Evolutionary conservation across 2,113 vertebrate species (phyloP).

Genomic region (Bungarus multicinctus): DNA sequence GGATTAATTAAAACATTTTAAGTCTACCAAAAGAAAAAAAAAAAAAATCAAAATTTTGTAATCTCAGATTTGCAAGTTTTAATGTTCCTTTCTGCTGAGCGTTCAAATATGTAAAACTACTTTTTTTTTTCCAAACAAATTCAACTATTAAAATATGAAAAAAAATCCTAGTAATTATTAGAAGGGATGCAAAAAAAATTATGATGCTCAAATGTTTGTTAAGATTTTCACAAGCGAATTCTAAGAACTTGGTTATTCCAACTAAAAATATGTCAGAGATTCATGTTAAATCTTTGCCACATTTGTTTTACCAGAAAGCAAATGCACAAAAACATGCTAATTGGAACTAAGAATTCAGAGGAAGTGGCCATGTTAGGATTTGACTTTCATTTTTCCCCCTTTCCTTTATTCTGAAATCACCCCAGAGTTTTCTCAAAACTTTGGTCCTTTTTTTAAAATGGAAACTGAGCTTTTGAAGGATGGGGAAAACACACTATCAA

Average conservation of each 20-base stretch:
- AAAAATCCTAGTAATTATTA: constrained; percentile 71
- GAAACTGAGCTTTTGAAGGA: constrained; percentile 49
- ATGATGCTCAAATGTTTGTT: constrained; percentile 81
- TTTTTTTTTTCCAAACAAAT: constrained; percentile 68
- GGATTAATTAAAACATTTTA: constrained; percentile 73
- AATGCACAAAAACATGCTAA: constrained; percentile 64
- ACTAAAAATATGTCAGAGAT: constrained; percentile 58
- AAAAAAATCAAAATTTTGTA: constrained; percentile 70
- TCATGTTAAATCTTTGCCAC: constrained; percentile 47
- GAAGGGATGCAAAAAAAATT: constrained; percentile 74
- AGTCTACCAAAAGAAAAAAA: constrained; percentile 65
- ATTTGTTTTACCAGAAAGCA: constrained; percentile 61
- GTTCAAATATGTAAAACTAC: constrained; percentile 73
- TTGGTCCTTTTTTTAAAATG: constrained; percentile 82
- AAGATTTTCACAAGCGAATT: constrained; percentile 62
- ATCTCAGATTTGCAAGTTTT: constrained; percentile 76
- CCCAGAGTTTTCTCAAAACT: constrained; percentile 75
- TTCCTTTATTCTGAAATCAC: constrained; percentile 69
- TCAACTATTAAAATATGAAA: constrained; percentile 63
- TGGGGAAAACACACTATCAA: not conserved
- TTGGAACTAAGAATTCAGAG: constrained; percentile 61
- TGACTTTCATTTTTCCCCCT: constrained; percentile 43
- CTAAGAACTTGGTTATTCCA: constrained; percentile 54
- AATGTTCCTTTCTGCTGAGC: constrained; percentile 76
- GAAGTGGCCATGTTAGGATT: constrained; percentile 56